Percentiles rank a stretch among this genome's conserved stretches.
These are phyloP conservation scores for Megathymus violae DNA, from an alignment of 1,140 invertebrate genomes.

Conservation along the genomic window DNA sequence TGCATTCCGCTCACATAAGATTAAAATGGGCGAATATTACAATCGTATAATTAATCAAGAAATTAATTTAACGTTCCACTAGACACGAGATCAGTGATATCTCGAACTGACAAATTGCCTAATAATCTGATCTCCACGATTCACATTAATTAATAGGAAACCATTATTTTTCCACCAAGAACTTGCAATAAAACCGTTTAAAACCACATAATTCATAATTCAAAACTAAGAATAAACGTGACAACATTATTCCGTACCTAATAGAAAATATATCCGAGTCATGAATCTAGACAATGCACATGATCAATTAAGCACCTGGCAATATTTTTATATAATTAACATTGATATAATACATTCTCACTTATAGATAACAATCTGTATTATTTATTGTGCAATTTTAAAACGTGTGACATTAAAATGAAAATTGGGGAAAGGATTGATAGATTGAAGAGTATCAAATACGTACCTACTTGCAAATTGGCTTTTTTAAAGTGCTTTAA, in stretches of 20 bases:
- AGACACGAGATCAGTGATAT: slow-evolving; percentile 20
- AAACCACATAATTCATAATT: slow-evolving; percentile 30
- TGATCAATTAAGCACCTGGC: slow-evolving; percentile 51
- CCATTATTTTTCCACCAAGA: slow-evolving; percentile 37
- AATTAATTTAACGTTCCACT: slow-evolving; percentile 23
- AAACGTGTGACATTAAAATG: not conserved
- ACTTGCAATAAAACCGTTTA: slow-evolving; percentile 32
- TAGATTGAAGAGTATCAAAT: slow-evolving; percentile 9
- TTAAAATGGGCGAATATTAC: slow-evolving; percentile 18
- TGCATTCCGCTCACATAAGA: slow-evolving; percentile 22
- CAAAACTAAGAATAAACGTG: slow-evolving; percentile 46
- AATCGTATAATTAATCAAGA: slow-evolving; percentile 34
- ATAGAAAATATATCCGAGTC: slow-evolving; percentile 46
- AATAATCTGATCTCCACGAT: slow-evolving; percentile 36
- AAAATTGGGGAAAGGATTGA: slow-evolving; percentile 13
- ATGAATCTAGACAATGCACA: slow-evolving; percentile 36
- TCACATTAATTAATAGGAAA: slow-evolving; percentile 47
- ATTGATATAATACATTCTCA: not conserved
- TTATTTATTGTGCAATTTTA: not conserved
- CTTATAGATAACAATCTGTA: slow-evolving; percentile 1
- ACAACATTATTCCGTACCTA: slow-evolving; percentile 41
- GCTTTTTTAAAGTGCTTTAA: slow-evolving; percentile 13
- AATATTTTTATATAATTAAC: not conserved
- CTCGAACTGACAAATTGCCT: slow-evolving; percentile 30
- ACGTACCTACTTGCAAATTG: slow-evolving; percentile 19